These are phyloP conservation scores for Pyrgus malvae DNA, from an alignment of 2,888 invertebrate species.

Conservation along the genomic window DNA sequence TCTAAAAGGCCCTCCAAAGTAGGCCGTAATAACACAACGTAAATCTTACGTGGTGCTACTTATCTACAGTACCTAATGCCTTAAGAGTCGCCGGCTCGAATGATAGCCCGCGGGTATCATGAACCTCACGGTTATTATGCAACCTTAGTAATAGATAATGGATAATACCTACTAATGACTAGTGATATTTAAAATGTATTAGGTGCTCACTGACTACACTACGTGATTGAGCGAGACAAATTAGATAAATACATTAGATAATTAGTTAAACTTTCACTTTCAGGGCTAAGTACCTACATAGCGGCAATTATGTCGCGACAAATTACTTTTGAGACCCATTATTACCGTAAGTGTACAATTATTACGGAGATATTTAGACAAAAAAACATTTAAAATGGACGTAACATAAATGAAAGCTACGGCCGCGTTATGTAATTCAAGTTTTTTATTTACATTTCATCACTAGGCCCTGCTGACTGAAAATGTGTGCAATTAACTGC, in stretches of 20 bases:
- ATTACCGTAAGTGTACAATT: slow-evolving; percentile 21
- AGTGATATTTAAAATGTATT: slow-evolving; percentile 73
- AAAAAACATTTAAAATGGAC: slow-evolving; percentile 31
- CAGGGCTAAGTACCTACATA: slow-evolving; percentile 43
- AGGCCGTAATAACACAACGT: slow-evolving; percentile 19
- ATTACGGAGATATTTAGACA: slow-evolving; percentile 16
- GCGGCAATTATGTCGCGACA: slow-evolving; percentile 17
- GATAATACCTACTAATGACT: slow-evolving; percentile 69
- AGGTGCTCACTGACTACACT: slow-evolving; percentile 53
- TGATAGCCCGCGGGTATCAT: slow-evolving; percentile 60
- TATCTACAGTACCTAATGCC: slow-evolving; percentile 28
- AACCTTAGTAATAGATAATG: slow-evolving; percentile 70
- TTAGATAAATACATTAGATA: slow-evolving; percentile 64
- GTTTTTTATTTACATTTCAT: slow-evolving; percentile 68
- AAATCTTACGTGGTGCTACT: slow-evolving; percentile 22
- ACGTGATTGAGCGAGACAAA: slow-evolving; percentile 71
- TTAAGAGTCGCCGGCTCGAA: slow-evolving; percentile 43
- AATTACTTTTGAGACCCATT: slow-evolving; percentile 22
- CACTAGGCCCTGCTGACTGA: slow-evolving; percentile 60
- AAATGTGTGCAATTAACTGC: slow-evolving; percentile 68
- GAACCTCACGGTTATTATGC: slow-evolving; percentile 60
- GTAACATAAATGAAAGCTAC: slow-evolving; percentile 36
- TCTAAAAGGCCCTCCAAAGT: not conserved
- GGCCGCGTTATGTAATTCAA: slow-evolving; percentile 51
- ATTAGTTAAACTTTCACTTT: slow-evolving; percentile 66